These are phyloP conservation scores for Bathynomus jamesi DNA, from an alignment of 1,140 invertebrate species.

Conservation along the genomic window DNA sequence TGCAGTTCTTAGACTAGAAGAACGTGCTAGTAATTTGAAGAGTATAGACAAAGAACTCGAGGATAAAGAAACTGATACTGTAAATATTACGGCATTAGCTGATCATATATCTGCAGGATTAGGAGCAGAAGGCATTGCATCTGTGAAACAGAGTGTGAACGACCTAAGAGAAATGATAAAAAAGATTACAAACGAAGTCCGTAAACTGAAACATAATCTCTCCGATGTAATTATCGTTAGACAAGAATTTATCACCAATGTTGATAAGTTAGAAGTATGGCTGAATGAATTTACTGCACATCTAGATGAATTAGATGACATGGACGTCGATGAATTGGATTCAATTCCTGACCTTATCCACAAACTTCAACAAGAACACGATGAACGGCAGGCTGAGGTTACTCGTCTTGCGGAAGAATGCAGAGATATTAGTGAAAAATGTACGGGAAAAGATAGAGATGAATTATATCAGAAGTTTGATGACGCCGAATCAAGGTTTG, in stretches of 20 bases:
- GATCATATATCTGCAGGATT: constrained; percentile 67
- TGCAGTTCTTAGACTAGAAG: constrained; percentile 33
- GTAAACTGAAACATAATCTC: constrained; percentile 63
- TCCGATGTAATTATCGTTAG: constrained; percentile 66
- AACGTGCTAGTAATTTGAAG: constrained; percentile 60
- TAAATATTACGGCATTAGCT: constrained; percentile 64
- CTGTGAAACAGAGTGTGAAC: constrained; percentile 60
- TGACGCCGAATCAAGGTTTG: constrained; percentile 32
- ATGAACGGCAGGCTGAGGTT: constrained; percentile 65
- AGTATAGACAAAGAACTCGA: constrained; percentile 69
- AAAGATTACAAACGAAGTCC: constrained; percentile 60
- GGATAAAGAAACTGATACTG: constrained; percentile 69
- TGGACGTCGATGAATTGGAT: constrained; percentile 34
- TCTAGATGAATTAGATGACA: constrained; percentile 65
- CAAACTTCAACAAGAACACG: constrained; percentile 66
- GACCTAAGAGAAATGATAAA: constrained; percentile 63
- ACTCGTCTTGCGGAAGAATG: constrained; percentile 40
- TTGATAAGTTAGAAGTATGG: constrained; percentile 75
- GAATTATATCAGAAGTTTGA: constrained; percentile 34
- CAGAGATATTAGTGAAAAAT: constrained; percentile 28
- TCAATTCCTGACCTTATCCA: constrained; percentile 50
- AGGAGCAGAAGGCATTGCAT: constrained; percentile 62
- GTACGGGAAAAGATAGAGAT: constrained; percentile 28
- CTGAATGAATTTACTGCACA: constrained; percentile 65
- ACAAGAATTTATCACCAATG: constrained; percentile 74